Base-by-base conservation (phyloP, 2,113 vertebrate species). In the Recurvirostra avosetta region DNA sequence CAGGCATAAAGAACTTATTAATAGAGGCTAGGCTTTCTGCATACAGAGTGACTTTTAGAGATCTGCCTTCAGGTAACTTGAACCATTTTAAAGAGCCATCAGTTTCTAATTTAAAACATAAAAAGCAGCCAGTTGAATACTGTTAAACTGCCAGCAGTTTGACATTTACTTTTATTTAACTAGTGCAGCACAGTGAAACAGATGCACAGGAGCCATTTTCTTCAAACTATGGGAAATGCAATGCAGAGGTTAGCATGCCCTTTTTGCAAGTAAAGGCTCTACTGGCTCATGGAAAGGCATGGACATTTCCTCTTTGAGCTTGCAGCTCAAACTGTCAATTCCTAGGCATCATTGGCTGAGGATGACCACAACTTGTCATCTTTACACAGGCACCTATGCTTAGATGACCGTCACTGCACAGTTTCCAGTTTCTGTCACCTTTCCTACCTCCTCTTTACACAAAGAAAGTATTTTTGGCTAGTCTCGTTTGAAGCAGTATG, bases 91-190 rank as follows among this genome's bases (percentile, higher is more conserved):
- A 87, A 94, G 40, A 92, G 63, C 27, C 65, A 61, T 50, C 72
- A 91, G 59, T 29, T 95, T 53, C 62, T 83, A 47, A 95, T 94
- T 96, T 94, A 20, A 72, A 94, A 62, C 80, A 68, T 72, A 78
- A 95, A 91, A 94, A 81, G 36, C 66, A 91, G 75, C 49, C 8
- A 8, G 50, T 23, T 76, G 83, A 88, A 52, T 19, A 56, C 74
- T 38, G 58, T 47, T 87, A 80, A 93, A 81, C 53, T 86, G 58
- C 55, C 70, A 63, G 89, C 74, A 90, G 29, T 55, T 29, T 92
- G 91, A 94, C 87, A 90, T 91, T 90, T 66, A 3, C 40, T 47
- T 88, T 74, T 52, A 65, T 52, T 80, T 59, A 36, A 19, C 59
- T 40, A 71, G 62, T 73, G 56, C 47, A 92, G 89, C 50, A 53